Base-by-base conservation (phyloP, 2,888 invertebrate species). In the Heteromyza rotundicornis region DNA sequence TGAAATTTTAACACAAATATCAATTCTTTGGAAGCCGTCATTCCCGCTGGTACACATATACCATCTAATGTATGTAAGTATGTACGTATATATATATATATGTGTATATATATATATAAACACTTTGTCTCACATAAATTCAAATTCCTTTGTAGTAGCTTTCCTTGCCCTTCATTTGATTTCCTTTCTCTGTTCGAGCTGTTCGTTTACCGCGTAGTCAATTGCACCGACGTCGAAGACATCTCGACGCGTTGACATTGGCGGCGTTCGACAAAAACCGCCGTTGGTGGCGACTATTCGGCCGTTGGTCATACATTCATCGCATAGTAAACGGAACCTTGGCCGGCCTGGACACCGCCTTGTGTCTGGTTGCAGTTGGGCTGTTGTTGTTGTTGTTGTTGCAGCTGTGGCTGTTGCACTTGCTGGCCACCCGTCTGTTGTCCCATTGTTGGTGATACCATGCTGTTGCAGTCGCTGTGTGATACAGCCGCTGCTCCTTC, bases 271-370 rank as follows among this genome's bases (percentile, higher is more conserved):
- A 79, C 80, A 64, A 79, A 73, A 66, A 79, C 74, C 79, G 79
- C 77, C 78, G 80, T 69, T 54, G 74, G 77, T 71, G 74, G 70
- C 70, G 81, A 81, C 79, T 81, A 81, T 77, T 81, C 81, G 62
- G 74, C 86, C 79, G 87, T 86, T 78, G 86, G 88, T 92, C 90
- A 93, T 84, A 93, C 92, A 78, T 93, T 93, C 93, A 93, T 92
- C 50, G 92, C 92, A 78, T 93, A 93, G 80, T 91, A 92, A 35
- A 92, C 86, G 40, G 90, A 89, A 68, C 82, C 80, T 66, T 80
- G 77, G 2, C 76, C 69, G 17, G 74, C 68, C 49, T 69, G 22
- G 22, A 12, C 22, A 2, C 40, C 55, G 14, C 35, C 59, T 35
- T 50, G 20, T 24, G 67, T 32, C 62, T 57, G 47, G 50, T 50